Evolutionary conservation across 1,140 invertebrate species (phyloP).

Genomic region (Berghia stephanieae): DNA sequence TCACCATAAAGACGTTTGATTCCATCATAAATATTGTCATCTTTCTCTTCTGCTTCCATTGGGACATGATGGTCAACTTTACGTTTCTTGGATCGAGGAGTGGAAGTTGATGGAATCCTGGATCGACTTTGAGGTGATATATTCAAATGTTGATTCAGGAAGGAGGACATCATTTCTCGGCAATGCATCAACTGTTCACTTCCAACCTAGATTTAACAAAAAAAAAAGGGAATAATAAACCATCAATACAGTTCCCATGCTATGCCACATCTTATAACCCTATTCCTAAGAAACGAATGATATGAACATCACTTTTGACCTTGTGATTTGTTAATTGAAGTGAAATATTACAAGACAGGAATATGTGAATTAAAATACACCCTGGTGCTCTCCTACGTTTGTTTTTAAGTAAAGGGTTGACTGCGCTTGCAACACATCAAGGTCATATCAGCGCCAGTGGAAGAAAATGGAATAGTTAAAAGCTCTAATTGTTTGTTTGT

Average conservation of each 20-base stretch:
- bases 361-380: too few relatives aligned
- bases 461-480: too few relatives aligned
- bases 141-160: conserved; percentile 39
- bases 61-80: conserved; percentile 53
- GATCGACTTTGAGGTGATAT: conserved; percentile 29
- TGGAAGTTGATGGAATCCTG: conserved; percentile 26
- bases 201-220: conserved; percentile 51
- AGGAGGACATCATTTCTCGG: conserved; percentile 53
- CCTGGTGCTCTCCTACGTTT: too few relatives aligned
- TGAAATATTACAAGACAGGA: background rate
- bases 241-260: background rate
- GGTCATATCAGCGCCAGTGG: too few relatives aligned
- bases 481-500: too few relatives aligned
- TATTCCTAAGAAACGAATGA: background rate
- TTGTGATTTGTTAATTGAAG: background rate
- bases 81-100: conserved; percentile 52
- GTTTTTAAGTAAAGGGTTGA: too few relatives aligned
- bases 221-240: background rate
- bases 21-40: conserved; percentile 63
- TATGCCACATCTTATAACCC: background rate
- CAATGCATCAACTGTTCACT: conserved; percentile 57
- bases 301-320: background rate
- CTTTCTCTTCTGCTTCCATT: conserved; percentile 46
- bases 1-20: conserved; percentile 65
- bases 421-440: too few relatives aligned